Base-by-base conservation (phyloP, 2,888 invertebrate species). In the Bellardia bayeri region DNA sequence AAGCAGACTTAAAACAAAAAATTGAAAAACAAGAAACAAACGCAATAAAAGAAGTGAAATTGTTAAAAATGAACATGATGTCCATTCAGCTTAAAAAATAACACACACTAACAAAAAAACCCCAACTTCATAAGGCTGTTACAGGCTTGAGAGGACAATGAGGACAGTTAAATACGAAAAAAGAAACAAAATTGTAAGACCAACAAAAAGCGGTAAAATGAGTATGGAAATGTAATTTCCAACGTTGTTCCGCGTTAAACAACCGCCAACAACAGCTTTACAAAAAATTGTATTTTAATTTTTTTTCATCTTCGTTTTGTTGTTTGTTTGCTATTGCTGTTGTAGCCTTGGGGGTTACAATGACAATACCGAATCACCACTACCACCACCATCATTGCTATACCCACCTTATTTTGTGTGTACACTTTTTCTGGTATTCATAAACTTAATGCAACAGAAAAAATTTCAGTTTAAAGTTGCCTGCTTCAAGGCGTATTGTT, bases 161-260 rank as follows among this genome's bases (percentile, higher is more conserved):
- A 82, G 66, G 58, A 68, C 72, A 72, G 68, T 68, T 51, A 61
- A 82, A 75, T 45, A 33, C 14, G 33, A 66, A 58, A 64, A 61
- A 69, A 37, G 40, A 63, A 23, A 40, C 51, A 54, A 33, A 68
- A 45, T 49, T 13, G 30, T 23, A 30, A 74, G 66, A 61, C 49
- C 75, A 75, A 82, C 69, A 85, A 75, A 68, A 79, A 81, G 74
- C 86, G 88, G 80, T 72, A 76, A 86, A 88, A 88, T 85, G 82
- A 86, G 88, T 88, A 86, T 83, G 87, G 87, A 89, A 89, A 88
- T 89, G 89, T 89, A 88, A 89, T 89, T 89, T 89, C 88, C 88
- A 89, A 82, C 85, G 88, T 86, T 88, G 87, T 88, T 86, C 84
- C 82, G 87, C 87, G 88, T 86, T 86, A 82, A 81, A 85, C 63